Evolutionary conservation across 1,140 invertebrate genomes (phyloP).

Genomic region (Ips typographus): DNA sequence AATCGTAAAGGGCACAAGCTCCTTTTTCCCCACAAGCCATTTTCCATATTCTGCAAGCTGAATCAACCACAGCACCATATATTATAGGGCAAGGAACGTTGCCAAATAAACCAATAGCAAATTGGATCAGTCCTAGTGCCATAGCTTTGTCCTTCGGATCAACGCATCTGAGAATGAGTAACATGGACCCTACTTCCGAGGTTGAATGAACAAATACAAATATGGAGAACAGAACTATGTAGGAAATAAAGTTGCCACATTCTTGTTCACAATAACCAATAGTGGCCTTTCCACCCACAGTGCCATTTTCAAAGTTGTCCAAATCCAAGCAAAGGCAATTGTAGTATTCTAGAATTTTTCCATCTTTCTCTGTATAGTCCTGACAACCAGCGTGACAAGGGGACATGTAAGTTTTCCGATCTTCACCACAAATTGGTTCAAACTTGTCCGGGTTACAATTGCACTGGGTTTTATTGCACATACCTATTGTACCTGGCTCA

Average conservation of each 20-base stretch:
- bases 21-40: conserved; percentile 75
- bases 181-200: conserved; percentile 87
- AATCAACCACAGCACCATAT: conserved; percentile 89
- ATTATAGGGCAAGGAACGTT: conserved; percentile 92
- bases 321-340: conserved; percentile 72
- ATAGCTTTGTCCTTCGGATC: conserved; percentile 91
- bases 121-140: conserved; percentile 90
- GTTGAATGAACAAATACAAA: conserved; percentile 91
- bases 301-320: conserved; percentile 45
- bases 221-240: conserved; percentile 82
- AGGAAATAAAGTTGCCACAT: conserved; percentile 78
- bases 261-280: conserved; percentile 77
- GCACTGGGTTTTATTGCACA: conserved; percentile 65
- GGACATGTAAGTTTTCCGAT: conserved; percentile 81
- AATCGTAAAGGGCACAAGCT: conserved; percentile 84
- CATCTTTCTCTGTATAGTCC: conserved; percentile 63
- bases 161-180: conserved; percentile 86
- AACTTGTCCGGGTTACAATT: conserved; percentile 75
- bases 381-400: conserved; percentile 86
- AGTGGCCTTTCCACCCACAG: conserved; percentile 50
- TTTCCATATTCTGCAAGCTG: conserved; percentile 86
- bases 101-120: conserved; percentile 89
- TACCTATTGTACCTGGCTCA: conserved; percentile 16
- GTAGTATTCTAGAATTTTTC: conserved; percentile 68
- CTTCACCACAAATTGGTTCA: conserved; percentile 77